phyloP scores from a whole-genome alignment of 2,888 invertebrate species.

The Calliphora vomitoria region DNA sequence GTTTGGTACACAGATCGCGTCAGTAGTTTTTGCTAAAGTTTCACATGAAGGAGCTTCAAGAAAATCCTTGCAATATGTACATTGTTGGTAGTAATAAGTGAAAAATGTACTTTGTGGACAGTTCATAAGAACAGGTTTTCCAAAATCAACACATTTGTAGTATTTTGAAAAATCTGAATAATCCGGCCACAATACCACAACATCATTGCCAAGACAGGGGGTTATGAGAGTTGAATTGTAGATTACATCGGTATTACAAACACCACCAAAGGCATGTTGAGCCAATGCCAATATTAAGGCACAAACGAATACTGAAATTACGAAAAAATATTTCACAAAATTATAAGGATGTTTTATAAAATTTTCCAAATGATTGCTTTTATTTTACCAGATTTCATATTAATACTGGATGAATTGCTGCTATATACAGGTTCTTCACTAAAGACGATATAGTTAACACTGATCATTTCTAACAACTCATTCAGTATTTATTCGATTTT shows the following conservation, averaged over 20 bases:
- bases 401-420: neutral
- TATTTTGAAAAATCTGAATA: constrained; percentile 74
- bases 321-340: neutral
- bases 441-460: constrained; percentile 54
- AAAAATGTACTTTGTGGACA: constrained; percentile 77
- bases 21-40: constrained; percentile 58
- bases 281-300: constrained; percentile 73
- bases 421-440: constrained; percentile 49
- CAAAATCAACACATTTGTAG: constrained; percentile 74
- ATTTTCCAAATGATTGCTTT: neutral
- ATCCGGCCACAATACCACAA: constrained; percentile 76
- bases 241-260: constrained; percentile 1
- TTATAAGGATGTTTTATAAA: neutral
- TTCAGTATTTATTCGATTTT: constrained; percentile 64
- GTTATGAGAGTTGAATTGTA: constrained; percentile 71
- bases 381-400: constrained; percentile 72
- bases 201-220: constrained; percentile 65
- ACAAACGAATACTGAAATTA: constrained; percentile 77
- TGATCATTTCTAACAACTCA: constrained; percentile 44
- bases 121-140: neutral
- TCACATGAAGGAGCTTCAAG: constrained; percentile 77
- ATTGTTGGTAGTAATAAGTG: constrained; percentile 78
- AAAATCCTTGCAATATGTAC: constrained; percentile 75
- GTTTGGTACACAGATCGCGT: constrained; percentile 1
- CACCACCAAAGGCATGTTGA: constrained; percentile 34